phyloP scores from a whole-genome alignment of 2,113 vertebrate species.

The Oryzias melastigma region DNA sequence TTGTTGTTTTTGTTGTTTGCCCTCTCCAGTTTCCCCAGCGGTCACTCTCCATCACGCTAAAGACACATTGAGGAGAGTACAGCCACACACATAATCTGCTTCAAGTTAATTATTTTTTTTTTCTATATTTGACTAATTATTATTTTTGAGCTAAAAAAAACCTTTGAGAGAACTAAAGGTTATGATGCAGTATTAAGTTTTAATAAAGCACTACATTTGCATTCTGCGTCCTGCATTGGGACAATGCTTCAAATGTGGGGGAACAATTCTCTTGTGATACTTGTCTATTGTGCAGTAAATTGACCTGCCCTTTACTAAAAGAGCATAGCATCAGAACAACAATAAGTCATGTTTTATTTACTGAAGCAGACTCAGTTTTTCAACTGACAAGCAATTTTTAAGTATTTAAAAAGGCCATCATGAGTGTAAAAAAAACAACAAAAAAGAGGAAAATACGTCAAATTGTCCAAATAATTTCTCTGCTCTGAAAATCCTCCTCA shows the following conservation, averaged over 20 bases:
- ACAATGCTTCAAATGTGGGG: slow-evolving; percentile 6
- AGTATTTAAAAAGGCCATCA: slow-evolving; percentile 9
- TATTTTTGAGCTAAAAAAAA: slow-evolving; percentile 41
- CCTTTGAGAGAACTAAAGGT: slow-evolving; percentile 30
- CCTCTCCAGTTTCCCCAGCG: slow-evolving; percentile 68
- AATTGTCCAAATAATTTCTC: slow-evolving; percentile 44
- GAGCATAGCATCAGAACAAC: slow-evolving; percentile 3
- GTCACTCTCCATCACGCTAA: slow-evolving; percentile 56
- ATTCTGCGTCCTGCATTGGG: neutral
- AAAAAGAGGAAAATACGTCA: slow-evolving; percentile 24
- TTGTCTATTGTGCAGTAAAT: slow-evolving; percentile 7
- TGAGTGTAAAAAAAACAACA: neutral
- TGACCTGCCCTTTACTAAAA: slow-evolving; percentile 8
- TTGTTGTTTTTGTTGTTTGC: slow-evolving; percentile 60
- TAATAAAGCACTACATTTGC: slow-evolving; percentile 18
- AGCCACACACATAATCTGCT: slow-evolving; percentile 42
- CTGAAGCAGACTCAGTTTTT: too few relatives aligned
- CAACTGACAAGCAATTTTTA: too few relatives aligned
- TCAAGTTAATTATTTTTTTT: slow-evolving; percentile 58
- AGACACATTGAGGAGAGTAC: slow-evolving; percentile 42
- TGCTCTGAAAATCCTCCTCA: slow-evolving; percentile 60
- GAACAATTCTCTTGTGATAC: slow-evolving; percentile 5
- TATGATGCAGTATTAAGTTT: slow-evolving; percentile 18
- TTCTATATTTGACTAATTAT: slow-evolving; percentile 49
- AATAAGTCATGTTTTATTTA: slow-evolving; percentile 12